Evolutionary conservation across 2,888 invertebrate genomes (phyloP).

Genomic region (Tipula confusa): DNA sequence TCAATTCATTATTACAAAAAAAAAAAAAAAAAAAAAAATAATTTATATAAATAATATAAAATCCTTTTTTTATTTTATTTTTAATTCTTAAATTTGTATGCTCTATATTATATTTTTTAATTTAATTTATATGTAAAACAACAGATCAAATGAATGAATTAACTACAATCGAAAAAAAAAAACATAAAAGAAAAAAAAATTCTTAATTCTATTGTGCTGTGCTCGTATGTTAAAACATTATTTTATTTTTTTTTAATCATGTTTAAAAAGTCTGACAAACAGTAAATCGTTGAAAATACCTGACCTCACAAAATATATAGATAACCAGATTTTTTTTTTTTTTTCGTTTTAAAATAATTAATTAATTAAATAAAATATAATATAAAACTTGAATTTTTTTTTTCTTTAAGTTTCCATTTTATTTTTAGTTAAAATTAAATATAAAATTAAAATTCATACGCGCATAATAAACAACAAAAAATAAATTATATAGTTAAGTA

Average conservation of each 20-base stretch:
- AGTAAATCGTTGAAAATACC: not conserved
- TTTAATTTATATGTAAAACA: not conserved
- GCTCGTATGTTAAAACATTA: not conserved
- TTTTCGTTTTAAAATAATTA: too few relatives aligned
- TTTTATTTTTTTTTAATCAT: not conserved
- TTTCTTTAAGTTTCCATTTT: not conserved
- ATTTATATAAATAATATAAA: conserved; percentile 21
- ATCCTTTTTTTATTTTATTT: not conserved
- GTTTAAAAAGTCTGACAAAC: not conserved
- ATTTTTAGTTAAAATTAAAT: not conserved
- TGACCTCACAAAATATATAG: not conserved
- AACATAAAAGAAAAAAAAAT: not conserved
- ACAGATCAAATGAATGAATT: not conserved
- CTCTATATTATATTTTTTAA: conserved; percentile 15
- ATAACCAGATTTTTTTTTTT: not conserved
- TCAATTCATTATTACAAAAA: not conserved
- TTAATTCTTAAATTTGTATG: not conserved
- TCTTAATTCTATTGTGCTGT: not conserved
- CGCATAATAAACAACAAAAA: not conserved
- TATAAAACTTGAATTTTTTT: not conserved
- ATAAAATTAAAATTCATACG: not conserved
- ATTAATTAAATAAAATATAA: not conserved
- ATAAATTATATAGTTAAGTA: not conserved
- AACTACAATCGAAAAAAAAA: not conserved
- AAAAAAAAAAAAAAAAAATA: not conserved